Evolutionary conservation across 2,113 vertebrate species (phyloP).

Genomic region (Amphilophus citrinellus): DNA sequence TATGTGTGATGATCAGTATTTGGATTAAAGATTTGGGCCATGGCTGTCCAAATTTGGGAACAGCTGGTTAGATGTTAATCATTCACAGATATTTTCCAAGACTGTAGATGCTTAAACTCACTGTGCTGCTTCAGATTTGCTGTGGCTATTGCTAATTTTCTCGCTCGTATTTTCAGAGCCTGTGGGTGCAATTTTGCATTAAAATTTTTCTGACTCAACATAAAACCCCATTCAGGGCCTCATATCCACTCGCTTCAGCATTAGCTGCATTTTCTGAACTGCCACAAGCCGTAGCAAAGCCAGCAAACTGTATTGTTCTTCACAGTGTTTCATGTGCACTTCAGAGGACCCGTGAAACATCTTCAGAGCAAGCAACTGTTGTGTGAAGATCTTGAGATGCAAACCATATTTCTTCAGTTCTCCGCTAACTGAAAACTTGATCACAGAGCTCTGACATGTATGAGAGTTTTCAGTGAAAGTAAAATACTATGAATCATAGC

Average conservation of each 20-base stretch:
- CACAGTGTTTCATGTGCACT: neutral
- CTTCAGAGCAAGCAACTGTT: neutral
- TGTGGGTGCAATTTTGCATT: too few relatives aligned
- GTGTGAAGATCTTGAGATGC: neutral
- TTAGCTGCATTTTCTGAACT: neutral
- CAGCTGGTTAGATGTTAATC: too few relatives aligned
- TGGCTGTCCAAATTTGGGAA: too few relatives aligned
- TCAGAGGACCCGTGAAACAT: neutral
- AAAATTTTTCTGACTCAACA: neutral
- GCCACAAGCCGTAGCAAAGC: neutral
- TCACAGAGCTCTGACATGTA: neutral
- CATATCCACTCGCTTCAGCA: neutral
- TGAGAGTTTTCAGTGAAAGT: neutral
- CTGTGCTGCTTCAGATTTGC: too few relatives aligned
- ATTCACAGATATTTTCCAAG: too few relatives aligned
- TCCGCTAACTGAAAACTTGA: neutral
- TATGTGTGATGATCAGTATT: neutral
- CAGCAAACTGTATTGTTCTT: neutral
- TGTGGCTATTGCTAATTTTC: too few relatives aligned
- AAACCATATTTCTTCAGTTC: too few relatives aligned
- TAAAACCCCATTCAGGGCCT: neutral
- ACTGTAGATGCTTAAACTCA: too few relatives aligned
- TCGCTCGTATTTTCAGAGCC: too few relatives aligned
- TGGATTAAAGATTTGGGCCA: too few relatives aligned
- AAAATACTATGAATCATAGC: neutral